Conservation (phyloP, 2,888 invertebrate species). For the Lasioglossum leucozonium region DNA sequence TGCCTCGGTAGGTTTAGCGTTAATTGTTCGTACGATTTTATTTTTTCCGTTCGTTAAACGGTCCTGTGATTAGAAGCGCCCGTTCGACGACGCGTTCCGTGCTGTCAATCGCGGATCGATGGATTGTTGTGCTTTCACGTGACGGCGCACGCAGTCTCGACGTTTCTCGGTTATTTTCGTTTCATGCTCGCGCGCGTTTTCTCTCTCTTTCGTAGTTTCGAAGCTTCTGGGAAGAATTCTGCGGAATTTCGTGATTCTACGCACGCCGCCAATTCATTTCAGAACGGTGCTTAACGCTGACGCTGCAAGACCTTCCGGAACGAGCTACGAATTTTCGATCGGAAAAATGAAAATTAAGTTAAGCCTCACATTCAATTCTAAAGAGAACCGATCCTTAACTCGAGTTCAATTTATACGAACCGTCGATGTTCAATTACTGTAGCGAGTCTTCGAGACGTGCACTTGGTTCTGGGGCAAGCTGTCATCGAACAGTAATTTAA, state of each 20-base stretch:
- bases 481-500: no score
- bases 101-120: conserved; percentile 7
- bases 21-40: not conserved
- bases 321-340: no score
- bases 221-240: not conserved
- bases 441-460: not conserved
- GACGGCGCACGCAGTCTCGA: conserved; percentile 22
- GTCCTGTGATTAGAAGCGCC: not conserved
- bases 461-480: no score
- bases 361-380: not conserved
- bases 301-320: not conserved
- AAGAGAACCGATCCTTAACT: no score
- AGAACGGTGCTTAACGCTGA: not conserved
- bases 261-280: not conserved
- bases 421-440: not conserved
- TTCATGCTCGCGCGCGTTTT: not conserved
- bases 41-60: not conserved
- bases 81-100: no score
- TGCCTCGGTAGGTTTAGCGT: not conserved
- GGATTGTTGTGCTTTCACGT: conserved; percentile 25
- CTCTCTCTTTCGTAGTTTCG: not conserved
- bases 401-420: not conserved
- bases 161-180: conserved; percentile 6
- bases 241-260: not conserved
- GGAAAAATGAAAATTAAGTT: not conserved